A percentile compares a stretch with the other conserved stretches of the same genome.
These are phyloP conservation scores for Pyralis farinalis DNA, from an alignment of 2,888 invertebrate species.

Conservation along the genomic window DNA sequence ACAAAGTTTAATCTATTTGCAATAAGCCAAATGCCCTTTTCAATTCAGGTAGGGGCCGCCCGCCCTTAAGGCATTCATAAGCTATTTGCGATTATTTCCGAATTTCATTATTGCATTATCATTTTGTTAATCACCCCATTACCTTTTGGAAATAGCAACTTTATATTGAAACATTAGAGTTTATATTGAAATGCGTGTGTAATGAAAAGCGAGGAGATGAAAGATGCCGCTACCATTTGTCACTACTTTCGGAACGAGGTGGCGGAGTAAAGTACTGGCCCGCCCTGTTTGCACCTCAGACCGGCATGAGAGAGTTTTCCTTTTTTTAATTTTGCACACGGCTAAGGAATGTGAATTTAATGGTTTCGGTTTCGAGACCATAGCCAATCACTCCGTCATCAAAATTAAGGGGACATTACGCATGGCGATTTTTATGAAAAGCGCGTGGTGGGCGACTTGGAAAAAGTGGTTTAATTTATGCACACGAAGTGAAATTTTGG, in stretches of 20 bases:
- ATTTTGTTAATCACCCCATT: constrained; percentile 53
- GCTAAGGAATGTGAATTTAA: constrained; percentile 61
- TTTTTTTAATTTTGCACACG: constrained; percentile 39
- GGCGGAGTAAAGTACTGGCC: constrained; percentile 61
- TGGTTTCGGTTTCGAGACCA: constrained; percentile 61
- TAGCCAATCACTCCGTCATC: constrained; percentile 67
- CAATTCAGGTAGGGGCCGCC: constrained; percentile 51
- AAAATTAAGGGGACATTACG: constrained; percentile 57
- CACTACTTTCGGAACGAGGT: constrained; percentile 74
- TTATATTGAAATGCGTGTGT: constrained; percentile 29
- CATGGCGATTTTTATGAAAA: constrained; percentile 29
- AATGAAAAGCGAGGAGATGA: constrained; percentile 55
- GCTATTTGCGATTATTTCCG: constrained; percentile 75
- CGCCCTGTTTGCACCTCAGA: constrained; percentile 73
- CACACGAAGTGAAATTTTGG: constrained; percentile 1
- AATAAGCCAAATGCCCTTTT: constrained; percentile 41
- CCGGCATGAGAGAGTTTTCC: constrained; percentile 36
- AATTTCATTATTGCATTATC: constrained; percentile 74
- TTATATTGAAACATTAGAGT: constrained; percentile 30
- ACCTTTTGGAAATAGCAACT: constrained; percentile 18
- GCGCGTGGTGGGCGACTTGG: constrained; percentile 16
- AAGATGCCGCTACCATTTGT: constrained; percentile 77
- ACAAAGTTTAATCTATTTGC: constrained; percentile 32
- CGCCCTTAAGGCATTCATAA: constrained; percentile 48
- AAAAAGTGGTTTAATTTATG: constrained; percentile 27